These are phyloP conservation scores for Chymomyza amoena DNA, from an alignment of 2,888 invertebrate species.

Conservation along the genomic window DNA sequence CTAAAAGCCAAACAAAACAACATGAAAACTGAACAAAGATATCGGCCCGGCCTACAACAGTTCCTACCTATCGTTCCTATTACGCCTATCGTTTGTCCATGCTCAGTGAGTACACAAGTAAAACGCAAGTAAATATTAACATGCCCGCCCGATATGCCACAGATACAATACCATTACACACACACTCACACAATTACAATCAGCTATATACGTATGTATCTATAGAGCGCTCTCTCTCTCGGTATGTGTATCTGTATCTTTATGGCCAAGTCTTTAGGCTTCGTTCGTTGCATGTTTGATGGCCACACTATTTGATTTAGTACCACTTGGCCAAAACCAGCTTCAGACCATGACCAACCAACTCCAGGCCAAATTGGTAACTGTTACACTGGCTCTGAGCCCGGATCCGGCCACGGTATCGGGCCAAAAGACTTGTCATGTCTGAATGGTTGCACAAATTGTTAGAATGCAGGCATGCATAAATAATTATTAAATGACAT, in stretches of 20 bases:
- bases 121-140: slow-evolving; percentile 71
- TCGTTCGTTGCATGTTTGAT: slow-evolving; percentile 66
- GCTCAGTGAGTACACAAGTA: slow-evolving; percentile 64
- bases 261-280: slow-evolving; percentile 28
- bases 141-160: slow-evolving; percentile 41
- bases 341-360: slow-evolving; percentile 6
- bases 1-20: slow-evolving; percentile 67
- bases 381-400: background rate
- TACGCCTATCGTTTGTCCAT: slow-evolving; percentile 21
- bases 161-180: slow-evolving; percentile 49
- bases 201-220: background rate
- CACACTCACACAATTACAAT: slow-evolving; percentile 10
- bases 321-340: slow-evolving; percentile 16
- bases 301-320: slow-evolving; percentile 63
- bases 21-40: slow-evolving; percentile 62
- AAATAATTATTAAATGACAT: slow-evolving; percentile 51
- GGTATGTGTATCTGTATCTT: background rate
- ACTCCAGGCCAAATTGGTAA: slow-evolving; percentile 2
- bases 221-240: too few relatives aligned
- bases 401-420: too few relatives aligned
- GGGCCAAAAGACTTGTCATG: background rate
- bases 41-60: too few relatives aligned
- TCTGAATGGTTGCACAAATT: background rate
- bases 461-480: slow-evolving; percentile 34
- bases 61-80: background rate